These are phyloP conservation scores for Carapus acus DNA, from an alignment of 2,797 vertebrate species.

Conservation along the genomic window DNA sequence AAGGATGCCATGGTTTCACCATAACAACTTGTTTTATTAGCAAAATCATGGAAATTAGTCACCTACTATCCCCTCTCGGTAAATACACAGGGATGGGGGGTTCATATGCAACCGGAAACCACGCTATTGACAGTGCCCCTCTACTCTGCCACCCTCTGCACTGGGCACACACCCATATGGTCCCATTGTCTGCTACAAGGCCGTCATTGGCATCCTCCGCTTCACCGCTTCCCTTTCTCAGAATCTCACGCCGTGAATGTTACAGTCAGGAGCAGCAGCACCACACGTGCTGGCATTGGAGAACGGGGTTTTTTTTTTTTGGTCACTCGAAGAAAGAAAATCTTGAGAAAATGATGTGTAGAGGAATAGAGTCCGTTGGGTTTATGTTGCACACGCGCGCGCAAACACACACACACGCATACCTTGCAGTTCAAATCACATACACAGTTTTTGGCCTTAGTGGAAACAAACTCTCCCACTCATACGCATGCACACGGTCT, in stretches of 20 bases:
- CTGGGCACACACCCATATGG: slow-evolving; percentile 46
- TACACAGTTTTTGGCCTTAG: slow-evolving; percentile 37
- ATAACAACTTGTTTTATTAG: slow-evolving; percentile 75
- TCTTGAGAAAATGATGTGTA: slow-evolving; percentile 66
- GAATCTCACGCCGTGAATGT: slow-evolving; percentile 54
- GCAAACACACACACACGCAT: not conserved
- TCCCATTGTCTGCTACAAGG: slow-evolving; percentile 61
- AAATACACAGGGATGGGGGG: slow-evolving; percentile 55
- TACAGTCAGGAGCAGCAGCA: slow-evolving; percentile 34
- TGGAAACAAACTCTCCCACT: slow-evolving; percentile 27
- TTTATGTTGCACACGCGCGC: slow-evolving; percentile 45
- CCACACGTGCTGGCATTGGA: slow-evolving; percentile 36
- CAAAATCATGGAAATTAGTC: slow-evolving; percentile 76
- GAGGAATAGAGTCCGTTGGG: slow-evolving; percentile 69
- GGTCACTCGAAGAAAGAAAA: slow-evolving; percentile 69
- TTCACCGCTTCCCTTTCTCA: slow-evolving; percentile 57
- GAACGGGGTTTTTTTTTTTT: slow-evolving; percentile 59
- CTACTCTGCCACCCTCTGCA: slow-evolving; percentile 34
- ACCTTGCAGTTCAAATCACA: not conserved
- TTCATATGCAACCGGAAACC: slow-evolving; percentile 65
- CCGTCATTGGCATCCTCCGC: slow-evolving; percentile 58
- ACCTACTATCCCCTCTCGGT: slow-evolving; percentile 68
- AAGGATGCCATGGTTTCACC: slow-evolving; percentile 63
- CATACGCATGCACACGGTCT: slow-evolving; percentile 11
- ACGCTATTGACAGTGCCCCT: slow-evolving; percentile 51